Evolutionary conservation across 2,797 vertebrate species (phyloP), one percentile per base, ranked within the genome.

Genomic region (Numenius phaeopus): DNA sequence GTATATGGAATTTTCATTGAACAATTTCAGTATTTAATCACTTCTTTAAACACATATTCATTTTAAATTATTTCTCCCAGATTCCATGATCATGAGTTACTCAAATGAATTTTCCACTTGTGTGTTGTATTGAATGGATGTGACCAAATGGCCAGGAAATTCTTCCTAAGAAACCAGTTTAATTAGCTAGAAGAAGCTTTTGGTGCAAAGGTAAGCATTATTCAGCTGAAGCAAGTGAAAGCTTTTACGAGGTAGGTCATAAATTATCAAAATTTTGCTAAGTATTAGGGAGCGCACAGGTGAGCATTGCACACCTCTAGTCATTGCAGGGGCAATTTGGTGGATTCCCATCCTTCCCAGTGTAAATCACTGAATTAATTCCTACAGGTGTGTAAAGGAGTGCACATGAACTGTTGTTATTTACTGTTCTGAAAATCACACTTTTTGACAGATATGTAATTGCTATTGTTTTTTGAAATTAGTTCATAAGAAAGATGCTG

Each of bases 1-100:
- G 93, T 46, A 32, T 94, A 94, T 82, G 70, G 95, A 97, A 97
- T 96, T 97, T 98, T 97, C 97, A 97, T 96, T 97, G 94, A 97
- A 96, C 92, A 94, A 89, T 95, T 98, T 85, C 76, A 87, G 70
- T 87, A 64, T 96, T 97, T 96, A 97, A 97, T 95, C 71, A 89
- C 85, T 95, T 93, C 72, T 96, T 98, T 97, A 97, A 98, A 95
- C 92, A 96, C 71, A 80, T 96, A 96, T 89, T 97, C 79, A 76
- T 97, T 94, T 96, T 42, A 91, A 97, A 95, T 94, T 6, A 95
- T 89, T 97, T 97, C 78, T 69, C 58, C 59, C 40, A 92, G 92
- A 93, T 81, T 81, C 61, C 30, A 7, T 71, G 66, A 71, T 46
- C 67, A 27, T 0, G 1, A 29, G 19, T 89, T 92, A 80, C 44